A percentile compares a stretch with the other conserved stretches of the same genome.
These are phyloP conservation scores for Xylocampa areola DNA, from an alignment of 2,888 invertebrate genomes.

Conservation along the genomic window DNA sequence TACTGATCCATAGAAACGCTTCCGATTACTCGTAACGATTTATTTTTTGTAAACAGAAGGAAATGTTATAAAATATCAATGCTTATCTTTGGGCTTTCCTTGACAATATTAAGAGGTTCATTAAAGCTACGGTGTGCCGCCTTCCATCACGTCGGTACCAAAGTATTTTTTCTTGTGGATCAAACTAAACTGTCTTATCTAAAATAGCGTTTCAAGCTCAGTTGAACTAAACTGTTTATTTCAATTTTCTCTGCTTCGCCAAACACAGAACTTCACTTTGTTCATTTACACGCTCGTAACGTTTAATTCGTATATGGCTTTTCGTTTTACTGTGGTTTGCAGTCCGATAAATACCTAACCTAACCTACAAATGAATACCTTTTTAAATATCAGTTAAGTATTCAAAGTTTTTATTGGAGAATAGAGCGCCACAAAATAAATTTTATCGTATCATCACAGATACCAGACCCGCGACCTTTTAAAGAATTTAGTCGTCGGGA, in stretches of 20 bases:
- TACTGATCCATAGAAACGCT: background rate
- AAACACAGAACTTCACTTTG: slow-evolving; percentile 49
- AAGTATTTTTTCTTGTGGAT: slow-evolving; percentile 23
- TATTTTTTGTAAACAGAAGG: background rate
- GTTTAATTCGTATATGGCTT: slow-evolving; percentile 20
- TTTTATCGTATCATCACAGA: too few species aligned
- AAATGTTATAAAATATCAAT: background rate
- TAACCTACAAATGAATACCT: too few species aligned
- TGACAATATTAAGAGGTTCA: slow-evolving; percentile 12
- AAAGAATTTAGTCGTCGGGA: too few species aligned
- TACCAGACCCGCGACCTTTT: too few species aligned
- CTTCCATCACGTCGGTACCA: slow-evolving; percentile 3
- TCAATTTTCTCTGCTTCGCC: slow-evolving; percentile 45
- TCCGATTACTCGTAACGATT: background rate
- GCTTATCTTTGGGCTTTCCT: slow-evolving; percentile 3
- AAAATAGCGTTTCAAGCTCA: slow-evolving; percentile 45
- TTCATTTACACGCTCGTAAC: slow-evolving; percentile 32
- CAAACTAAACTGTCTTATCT: slow-evolving; percentile 41
- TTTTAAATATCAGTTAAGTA: background rate
- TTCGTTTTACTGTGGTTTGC: background rate
- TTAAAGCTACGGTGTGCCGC: slow-evolving; percentile 1
- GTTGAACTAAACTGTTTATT: slow-evolving; percentile 48
- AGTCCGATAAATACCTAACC: background rate
- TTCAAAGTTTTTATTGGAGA: background rate
- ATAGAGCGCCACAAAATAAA: background rate